Conservation (phyloP, 2,888 invertebrate species). For the Pristionchus japonicus region DNA sequence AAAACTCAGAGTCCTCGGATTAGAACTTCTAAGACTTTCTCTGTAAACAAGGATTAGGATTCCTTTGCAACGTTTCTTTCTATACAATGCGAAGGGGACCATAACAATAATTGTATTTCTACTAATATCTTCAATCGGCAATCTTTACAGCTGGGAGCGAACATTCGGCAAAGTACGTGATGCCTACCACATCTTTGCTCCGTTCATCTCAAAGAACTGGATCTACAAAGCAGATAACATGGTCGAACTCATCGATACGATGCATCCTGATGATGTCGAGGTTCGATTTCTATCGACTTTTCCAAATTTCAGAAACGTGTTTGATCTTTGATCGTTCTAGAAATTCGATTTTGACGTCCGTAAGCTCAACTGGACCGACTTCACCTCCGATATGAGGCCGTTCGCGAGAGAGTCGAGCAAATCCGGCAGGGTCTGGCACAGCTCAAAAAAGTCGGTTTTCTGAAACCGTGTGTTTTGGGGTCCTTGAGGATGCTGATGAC, state of each 20-base stretch:
- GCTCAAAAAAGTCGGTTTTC: too few relatives aligned
- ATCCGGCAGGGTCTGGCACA: too few relatives aligned
- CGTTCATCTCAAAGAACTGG: neutral
- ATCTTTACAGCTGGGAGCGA: neutral
- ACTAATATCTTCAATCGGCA: too few relatives aligned
- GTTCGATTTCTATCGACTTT: neutral
- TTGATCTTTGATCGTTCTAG: neutral
- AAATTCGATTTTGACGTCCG: conserved; percentile 18
- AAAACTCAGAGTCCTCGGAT: too few relatives aligned
- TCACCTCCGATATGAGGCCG: neutral
- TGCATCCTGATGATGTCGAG: neutral
- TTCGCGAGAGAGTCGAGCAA: too few relatives aligned
- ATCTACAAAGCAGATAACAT: neutral
- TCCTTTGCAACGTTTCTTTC: too few relatives aligned
- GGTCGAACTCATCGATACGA: neutral
- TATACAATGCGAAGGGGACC: too few relatives aligned
- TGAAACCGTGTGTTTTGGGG: too few relatives aligned
- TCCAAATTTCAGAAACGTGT: neutral
- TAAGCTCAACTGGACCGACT: neutral
- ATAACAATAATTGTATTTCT: too few relatives aligned
- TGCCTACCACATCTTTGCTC: neutral
- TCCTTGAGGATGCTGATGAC: too few relatives aligned
- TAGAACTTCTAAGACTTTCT: too few relatives aligned
- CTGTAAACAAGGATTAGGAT: too few relatives aligned
- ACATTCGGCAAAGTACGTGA: neutral